phyloP scores from a whole-genome alignment of 2,113 vertebrate species.

The Colaptes auratus region DNA sequence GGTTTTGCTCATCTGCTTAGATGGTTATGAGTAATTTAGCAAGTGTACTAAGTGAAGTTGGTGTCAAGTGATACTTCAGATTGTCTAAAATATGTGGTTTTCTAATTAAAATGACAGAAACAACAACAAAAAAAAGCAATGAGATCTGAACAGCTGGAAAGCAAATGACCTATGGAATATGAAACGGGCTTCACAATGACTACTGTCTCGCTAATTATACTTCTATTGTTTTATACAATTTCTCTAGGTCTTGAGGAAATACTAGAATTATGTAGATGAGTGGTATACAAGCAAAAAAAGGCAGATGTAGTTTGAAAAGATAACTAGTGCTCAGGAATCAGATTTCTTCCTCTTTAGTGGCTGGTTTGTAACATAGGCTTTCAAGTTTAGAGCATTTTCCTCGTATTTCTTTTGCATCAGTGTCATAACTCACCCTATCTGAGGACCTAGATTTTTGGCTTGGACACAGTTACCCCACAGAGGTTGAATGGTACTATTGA shows the following conservation, averaged over 20 bases:
- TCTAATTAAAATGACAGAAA: neutral
- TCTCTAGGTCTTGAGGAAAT: neutral
- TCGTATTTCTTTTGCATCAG: neutral
- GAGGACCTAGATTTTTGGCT: neutral
- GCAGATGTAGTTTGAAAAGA: neutral
- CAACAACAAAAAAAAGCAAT: neutral
- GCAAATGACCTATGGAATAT: neutral
- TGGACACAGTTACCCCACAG: neutral
- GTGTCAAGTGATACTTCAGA: neutral
- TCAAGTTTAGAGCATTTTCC: neutral
- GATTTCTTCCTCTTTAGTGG: neutral
- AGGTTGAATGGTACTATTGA: neutral
- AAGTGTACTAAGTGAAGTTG: rapidly evolving
- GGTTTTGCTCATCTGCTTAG: neutral
- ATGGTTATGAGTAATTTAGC: neutral
- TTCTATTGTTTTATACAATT: neutral
- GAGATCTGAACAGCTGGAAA: neutral
- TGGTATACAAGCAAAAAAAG: neutral
- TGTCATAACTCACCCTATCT: neutral
- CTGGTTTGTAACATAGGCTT: neutral
- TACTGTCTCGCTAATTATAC: neutral
- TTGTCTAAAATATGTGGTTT: neutral
- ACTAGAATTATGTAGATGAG: neutral
- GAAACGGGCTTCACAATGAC: neutral
- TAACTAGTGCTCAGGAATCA: neutral